Percentiles rank a stretch among this genome's conserved stretches.
Conservation (phyloP, 37 sponge, comb jelly and placozoan species). For the Chondrosia reniformis region DNA sequence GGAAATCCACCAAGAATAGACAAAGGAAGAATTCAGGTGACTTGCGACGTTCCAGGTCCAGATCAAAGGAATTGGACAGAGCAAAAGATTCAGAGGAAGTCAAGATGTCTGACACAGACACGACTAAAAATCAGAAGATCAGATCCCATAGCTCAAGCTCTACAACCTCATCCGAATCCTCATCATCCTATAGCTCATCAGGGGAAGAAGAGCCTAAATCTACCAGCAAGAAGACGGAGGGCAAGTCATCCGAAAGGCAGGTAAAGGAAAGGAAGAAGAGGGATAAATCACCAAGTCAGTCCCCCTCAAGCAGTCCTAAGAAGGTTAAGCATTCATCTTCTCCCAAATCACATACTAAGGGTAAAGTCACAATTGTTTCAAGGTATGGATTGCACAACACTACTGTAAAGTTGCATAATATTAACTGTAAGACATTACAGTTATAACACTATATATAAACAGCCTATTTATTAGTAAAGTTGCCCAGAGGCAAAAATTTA, state of each 20-base stretch:
- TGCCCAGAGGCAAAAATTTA: too few species aligned
- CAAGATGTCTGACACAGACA: too few species aligned
- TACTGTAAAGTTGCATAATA: too few species aligned
- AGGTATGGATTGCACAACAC: too few species aligned
- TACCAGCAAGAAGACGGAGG: background rate
- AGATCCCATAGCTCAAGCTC: background rate
- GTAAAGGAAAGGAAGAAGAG: background rate
- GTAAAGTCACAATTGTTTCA: background rate
- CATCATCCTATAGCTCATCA: background rate
- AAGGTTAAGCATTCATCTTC: constrained; percentile 2
- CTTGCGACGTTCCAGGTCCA: background rate
- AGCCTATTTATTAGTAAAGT: too few species aligned
- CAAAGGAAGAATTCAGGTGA: too few species aligned
- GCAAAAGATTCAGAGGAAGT: too few species aligned
- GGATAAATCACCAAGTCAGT: background rate
- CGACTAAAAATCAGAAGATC: too few species aligned
- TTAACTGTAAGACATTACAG: too few species aligned
- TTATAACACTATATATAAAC: too few species aligned
- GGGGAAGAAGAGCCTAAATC: background rate
- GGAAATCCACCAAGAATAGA: background rate
- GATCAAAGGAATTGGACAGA: constrained; percentile 13
- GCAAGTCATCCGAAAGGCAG: background rate
- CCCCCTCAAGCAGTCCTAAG: background rate
- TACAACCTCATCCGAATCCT: background rate
- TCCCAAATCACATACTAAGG: constrained; percentile 3